Evolutionary conservation across 2,797 vertebrate genomes (phyloP).

Genomic region (Enteromius paludinosus): DNA sequence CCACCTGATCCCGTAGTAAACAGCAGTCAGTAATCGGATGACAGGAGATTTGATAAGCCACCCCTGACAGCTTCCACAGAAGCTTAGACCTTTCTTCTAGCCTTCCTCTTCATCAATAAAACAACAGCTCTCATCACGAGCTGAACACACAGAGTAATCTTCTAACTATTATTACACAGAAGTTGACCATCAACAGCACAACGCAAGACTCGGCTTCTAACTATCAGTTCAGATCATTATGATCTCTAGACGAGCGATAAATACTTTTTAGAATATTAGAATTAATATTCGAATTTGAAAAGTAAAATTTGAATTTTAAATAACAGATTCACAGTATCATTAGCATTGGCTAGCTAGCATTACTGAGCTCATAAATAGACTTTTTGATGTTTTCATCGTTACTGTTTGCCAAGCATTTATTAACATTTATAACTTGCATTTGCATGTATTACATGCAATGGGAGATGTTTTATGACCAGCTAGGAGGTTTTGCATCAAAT

Average conservation of each 20-base stretch:
- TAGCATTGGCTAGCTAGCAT: background rate
- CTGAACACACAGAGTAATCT: background rate
- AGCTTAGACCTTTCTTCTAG: conserved; percentile 62
- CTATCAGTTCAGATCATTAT: background rate
- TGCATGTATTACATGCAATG: background rate
- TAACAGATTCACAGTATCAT: background rate
- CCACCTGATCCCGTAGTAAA: conserved; percentile 70
- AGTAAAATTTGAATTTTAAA: background rate
- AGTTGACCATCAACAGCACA: background rate
- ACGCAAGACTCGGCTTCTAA: background rate
- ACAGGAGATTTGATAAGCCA: conserved; percentile 71
- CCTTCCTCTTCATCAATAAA: background rate
- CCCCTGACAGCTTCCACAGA: conserved; percentile 66
- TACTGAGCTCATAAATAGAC: background rate
- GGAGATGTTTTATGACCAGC: background rate
- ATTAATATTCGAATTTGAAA: background rate
- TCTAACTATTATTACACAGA: background rate
- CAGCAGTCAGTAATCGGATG: conserved; percentile 78
- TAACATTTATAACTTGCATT: background rate
- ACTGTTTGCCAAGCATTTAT: background rate
- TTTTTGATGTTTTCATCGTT: background rate
- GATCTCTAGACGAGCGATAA: background rate
- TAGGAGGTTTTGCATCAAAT: background rate
- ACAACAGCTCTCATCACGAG: background rate
- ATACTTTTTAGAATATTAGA: background rate